Conservation (phyloP, 2,113 vertebrate species). For the Alligator sinensis region DNA sequence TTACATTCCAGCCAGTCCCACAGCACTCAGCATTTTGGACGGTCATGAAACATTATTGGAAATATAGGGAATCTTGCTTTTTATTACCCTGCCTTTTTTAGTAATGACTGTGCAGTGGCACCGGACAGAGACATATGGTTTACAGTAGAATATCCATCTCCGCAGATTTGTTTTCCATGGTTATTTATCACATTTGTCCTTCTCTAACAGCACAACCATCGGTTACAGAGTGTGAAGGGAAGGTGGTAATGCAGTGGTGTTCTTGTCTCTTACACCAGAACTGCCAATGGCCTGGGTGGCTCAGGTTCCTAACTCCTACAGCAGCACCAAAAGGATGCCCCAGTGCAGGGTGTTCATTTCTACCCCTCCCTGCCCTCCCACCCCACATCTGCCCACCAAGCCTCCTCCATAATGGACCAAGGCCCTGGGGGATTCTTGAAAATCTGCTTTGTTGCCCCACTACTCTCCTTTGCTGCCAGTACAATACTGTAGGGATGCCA, state of each 20-base stretch:
- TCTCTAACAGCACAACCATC: neutral
- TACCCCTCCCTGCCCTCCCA: no score
- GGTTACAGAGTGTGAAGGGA: neutral
- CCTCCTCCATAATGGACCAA: neutral
- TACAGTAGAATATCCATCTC: slow-evolving; percentile 39
- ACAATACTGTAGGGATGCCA: no score
- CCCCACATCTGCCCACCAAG: no score
- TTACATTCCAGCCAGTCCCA: neutral
- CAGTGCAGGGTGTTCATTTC: neutral
- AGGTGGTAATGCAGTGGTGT: neutral
- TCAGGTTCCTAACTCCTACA: neutral
- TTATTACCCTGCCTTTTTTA: slow-evolving; percentile 35
- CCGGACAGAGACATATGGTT: slow-evolving; percentile 35
- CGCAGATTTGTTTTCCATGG: slow-evolving; percentile 14
- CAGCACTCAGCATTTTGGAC: neutral
- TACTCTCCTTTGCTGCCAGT: no score
- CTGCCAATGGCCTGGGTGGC: neutral
- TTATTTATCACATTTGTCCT: slow-evolving; percentile 46
- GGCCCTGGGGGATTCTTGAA: no score
- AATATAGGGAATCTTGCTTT: slow-evolving; percentile 16
- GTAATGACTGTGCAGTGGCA: slow-evolving; percentile 14
- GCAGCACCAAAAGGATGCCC: neutral
- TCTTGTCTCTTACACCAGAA: neutral
- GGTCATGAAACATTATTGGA: neutral
- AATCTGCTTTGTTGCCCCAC: no score